Evolutionary conservation across 1,140 invertebrate species (phyloP), one percentile per base, ranked within the genome.

Genomic region (Zaprionus taronus): DNA sequence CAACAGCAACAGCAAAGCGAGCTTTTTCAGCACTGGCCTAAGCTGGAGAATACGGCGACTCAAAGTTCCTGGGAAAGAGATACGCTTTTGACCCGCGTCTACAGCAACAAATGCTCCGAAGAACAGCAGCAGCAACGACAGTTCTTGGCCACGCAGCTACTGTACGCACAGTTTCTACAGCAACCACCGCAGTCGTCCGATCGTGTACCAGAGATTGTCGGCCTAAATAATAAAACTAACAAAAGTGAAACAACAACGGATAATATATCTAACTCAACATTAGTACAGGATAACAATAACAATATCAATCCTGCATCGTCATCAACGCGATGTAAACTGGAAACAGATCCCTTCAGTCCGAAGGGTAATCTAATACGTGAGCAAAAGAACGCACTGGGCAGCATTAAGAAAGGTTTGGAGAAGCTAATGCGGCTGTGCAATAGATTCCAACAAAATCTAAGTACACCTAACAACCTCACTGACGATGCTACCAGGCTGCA

Each of bases 261-360:
- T 49, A 49, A 20, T 11, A 28, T 62, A 66, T 58, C 49, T 5
- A 41, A 36, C 11, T 38, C 28, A 1, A 61, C 17, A 17, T 41
- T 56, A 24, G 65, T 69, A 1, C 83, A 91, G 34, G 87, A 90
- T 58, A 80, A 72, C 58, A 91, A 91, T 36, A 82, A 90, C 26
- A 89, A 89, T 9, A 26, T 26, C 24, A 56, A 56, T 26, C 26
- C 5, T 9, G 7, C 41, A 24, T 51, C 47, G 5, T 12, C 24
- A 26, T 26, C 20, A 55, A 56, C 36, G 1, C 17, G 7, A 17
- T n/a, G 31, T 26, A 31, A 34, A 15, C 44, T 11, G 15, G 20
- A 69, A 0, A n/a, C 20, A 44, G 22, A 61, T 44, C 5, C 14
- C 22, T 26, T 7, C 0, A 41, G 5, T 12, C 47, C 79, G 4